Base-by-base conservation (phyloP, 2,888 invertebrate genomes). In the Agelastica alni region DNA sequence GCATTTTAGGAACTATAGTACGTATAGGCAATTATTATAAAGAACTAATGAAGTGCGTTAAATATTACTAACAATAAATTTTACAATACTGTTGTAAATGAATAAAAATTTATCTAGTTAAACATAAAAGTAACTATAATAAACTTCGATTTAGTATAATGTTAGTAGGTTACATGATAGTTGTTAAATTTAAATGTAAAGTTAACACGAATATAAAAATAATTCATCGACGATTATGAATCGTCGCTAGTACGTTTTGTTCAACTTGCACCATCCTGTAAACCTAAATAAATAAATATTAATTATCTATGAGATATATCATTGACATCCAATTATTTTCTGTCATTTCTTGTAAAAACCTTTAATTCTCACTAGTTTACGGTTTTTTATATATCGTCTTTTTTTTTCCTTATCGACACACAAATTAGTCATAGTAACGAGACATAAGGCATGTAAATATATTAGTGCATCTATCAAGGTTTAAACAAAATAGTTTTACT, bases 261-360 rank as follows among this genome's bases (percentile, higher is more conserved):
- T 18, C 17, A 12, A 18, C 18, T 20, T 17, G n/a, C 17, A 18
- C 12, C 2, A 37, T 17, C 37, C 18, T 37, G 18, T 37, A 37
- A 12, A 37, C 3, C 18, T 18, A 18, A 37, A 37, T 17, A 37
- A 37, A 37, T 36, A 4, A 13, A 7, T 34, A 34, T 34, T 34
- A 34, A 10, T 20, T 10, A 20, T 20, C 36, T 37, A 37, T 17
- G n/a, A 9, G 20, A 37, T 37, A 37, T 37, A 37, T 3, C 41
- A 7, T 42, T 28, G 49, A 42, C 49, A 49, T 49, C 49, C 13
- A 31, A 17, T 49, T 41, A 49, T 49, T 49, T 49, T 49, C 49
- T 49, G 49, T 31, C 49, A 49, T 49, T 49, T 49, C 43, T 43
- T 43, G 20, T 49, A 41, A 26, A 39, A 32, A 49, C n/a, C 41